These are phyloP conservation scores for Psix sp. DNA, from an alignment of 1,140 invertebrate species.

Conservation along the genomic window DNA sequence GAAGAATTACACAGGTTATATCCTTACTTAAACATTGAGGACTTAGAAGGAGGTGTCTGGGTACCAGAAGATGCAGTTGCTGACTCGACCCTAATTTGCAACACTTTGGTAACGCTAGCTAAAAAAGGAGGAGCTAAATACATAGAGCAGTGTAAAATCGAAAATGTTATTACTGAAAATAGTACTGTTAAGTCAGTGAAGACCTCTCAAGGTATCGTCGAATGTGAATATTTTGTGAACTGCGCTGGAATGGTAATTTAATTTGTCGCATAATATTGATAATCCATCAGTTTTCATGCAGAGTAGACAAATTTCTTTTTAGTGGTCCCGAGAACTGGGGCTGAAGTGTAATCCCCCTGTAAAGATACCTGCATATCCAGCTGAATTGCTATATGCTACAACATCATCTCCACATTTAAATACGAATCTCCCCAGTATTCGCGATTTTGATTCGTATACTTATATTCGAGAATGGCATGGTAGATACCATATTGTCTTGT, in stretches of 20 bases:
- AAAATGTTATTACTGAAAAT: conserved; percentile 80
- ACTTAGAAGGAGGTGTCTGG: conserved; percentile 85
- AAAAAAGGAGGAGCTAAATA: conserved; percentile 80
- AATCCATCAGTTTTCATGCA: too few species aligned
- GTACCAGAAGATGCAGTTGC: conserved; percentile 85
- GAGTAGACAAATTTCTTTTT: too few species aligned
- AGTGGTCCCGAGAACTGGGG: conserved; percentile 84
- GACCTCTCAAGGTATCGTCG: conserved; percentile 80
- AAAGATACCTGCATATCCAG: conserved; percentile 83
- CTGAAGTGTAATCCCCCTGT: conserved; percentile 81
- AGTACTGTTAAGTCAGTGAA: conserved; percentile 79
- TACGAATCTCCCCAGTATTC: conserved; percentile 77
- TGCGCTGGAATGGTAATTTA: conserved; percentile 83
- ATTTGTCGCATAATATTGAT: background rate
- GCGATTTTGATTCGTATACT: conserved; percentile 84
- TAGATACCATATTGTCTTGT: too few species aligned
- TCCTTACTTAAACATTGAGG: conserved; percentile 82
- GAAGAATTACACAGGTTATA: conserved; percentile 76
- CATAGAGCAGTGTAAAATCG: conserved; percentile 80
- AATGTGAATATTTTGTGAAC: conserved; percentile 86
- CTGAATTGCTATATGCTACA: conserved; percentile 83
- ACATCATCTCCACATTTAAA: conserved; percentile 67
- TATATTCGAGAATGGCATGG: conserved; percentile 80
- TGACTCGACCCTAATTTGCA: conserved; percentile 81
- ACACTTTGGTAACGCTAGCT: conserved; percentile 80